Evolutionary conservation across 2,113 vertebrate genomes (phyloP).

Genomic region (Hypomesus transpacificus): DNA sequence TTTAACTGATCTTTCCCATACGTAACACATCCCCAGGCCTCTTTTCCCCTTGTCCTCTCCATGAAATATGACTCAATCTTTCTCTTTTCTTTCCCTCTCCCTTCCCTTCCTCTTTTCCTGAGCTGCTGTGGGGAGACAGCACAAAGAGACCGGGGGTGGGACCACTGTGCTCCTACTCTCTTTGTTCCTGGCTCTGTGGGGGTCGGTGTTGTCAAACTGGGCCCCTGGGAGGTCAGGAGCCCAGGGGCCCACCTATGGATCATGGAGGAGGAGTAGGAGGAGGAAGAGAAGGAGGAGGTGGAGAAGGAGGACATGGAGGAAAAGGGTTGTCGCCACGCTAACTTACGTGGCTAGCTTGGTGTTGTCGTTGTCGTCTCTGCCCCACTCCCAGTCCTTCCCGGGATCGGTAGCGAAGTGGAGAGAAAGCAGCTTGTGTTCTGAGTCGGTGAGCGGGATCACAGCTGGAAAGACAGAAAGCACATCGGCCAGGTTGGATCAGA

Average conservation of each 20-base stretch:
- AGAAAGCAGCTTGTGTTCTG: slow-evolving; percentile 95
- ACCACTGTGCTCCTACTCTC: background rate
- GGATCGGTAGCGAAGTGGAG: slow-evolving; percentile 98
- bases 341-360: slow-evolving; percentile 92
- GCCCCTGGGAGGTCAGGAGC: background rate
- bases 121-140: background rate
- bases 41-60: background rate
- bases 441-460: slow-evolving; percentile 96
- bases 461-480: slow-evolving; percentile 71
- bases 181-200: background rate
- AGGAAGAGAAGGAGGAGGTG: too few species aligned
- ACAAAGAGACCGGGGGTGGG: background rate
- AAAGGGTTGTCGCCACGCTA: background rate
- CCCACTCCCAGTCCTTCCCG: slow-evolving; percentile 96
- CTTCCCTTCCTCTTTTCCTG: background rate
- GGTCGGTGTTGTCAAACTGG: background rate
- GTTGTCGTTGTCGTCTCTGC: slow-evolving; percentile 93
- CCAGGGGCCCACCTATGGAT: background rate
- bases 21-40: too few species aligned
- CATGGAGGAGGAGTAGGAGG: too few species aligned
- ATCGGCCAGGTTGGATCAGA: slow-evolving; percentile 16
- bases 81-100: background rate
- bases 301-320: too few species aligned
- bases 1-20: too few species aligned
- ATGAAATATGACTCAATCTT: background rate